Evolutionary conservation across 2,797 vertebrate species (phyloP), one percentile per base, ranked within the genome.

Genomic region (Lophius americanus): DNA sequence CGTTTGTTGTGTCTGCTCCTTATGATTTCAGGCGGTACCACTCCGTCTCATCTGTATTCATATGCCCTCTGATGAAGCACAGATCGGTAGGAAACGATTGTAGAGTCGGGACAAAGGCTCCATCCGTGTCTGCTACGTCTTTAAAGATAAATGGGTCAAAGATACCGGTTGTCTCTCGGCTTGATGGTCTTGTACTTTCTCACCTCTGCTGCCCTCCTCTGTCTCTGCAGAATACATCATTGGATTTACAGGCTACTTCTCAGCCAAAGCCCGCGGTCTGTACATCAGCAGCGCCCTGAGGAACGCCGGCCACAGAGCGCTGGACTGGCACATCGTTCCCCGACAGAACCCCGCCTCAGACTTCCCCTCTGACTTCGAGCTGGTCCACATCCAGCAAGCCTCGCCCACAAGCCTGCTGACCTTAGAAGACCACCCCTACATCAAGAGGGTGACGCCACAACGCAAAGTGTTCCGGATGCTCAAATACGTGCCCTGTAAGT

Each of bases 291-390:
- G 95, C 23, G 97, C 97, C 4, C 86, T 99, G 81, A 93, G 94
- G 76, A 95, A 91, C 64, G 13, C 66, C 3, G 61, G 38, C 0
- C 74, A 75, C 32, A 47, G 37, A 3, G 9, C 46, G 0, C 60
- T 94, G 76, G 95, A 96, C 75, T 99, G 98, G 98, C 95, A 93
- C 90, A 96, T 99, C 37, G 91, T 99, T 64, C 96, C 95, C 49
- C 92, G 98, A 62, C 93, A 98, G 88, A 99, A 99, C 89, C 96
- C 98, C 0, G 98, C 98, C 69, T 96, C 96, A 1, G 95, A 98
- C 90, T 99, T 96, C 64, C 98, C 98, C 7, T 99, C 98, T 3
- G 98, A 99, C 89, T 99, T 99, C 58, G 98, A 99, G 89, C 94
- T 99, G 76, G 94, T 99, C 79, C 95, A 97, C 89, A 96, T 99